Percentiles rank a stretch among this genome's conserved stretches.
phyloP scores from a whole-genome alignment of 2,888 invertebrate genomes.

The Malthinus flaveolus region DNA sequence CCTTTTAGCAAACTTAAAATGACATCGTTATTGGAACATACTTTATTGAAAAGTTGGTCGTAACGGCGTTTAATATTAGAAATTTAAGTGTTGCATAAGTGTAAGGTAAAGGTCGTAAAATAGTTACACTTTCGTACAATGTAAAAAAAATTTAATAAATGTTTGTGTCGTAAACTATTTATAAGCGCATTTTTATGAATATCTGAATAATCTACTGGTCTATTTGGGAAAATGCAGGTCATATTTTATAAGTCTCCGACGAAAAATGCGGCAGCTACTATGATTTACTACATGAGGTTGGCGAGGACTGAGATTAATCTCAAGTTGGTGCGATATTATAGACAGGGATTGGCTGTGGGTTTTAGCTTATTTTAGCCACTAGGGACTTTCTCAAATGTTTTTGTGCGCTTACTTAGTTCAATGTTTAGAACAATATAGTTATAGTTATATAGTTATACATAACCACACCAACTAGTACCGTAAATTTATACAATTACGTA shows the following conservation, averaged over 20 bases:
- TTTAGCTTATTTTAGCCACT: conserved; percentile 7
- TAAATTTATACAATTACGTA: neutral
- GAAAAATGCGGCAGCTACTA: conserved; percentile 42
- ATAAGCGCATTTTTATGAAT: conserved; percentile 7
- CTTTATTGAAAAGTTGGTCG: conserved; percentile 12
- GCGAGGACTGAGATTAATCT: conserved; percentile 43
- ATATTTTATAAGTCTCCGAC: conserved; percentile 41
- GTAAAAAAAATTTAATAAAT: too few species aligned
- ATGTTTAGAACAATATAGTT: neutral
- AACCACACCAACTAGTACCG: neutral
- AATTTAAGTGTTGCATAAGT: neutral
- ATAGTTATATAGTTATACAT: neutral
- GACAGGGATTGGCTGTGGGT: conserved; percentile 26
- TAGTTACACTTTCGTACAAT: too few species aligned
- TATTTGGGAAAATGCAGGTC: conserved; percentile 44
- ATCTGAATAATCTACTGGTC: conserved; percentile 41
- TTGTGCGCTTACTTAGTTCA: neutral
- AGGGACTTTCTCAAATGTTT: conserved; percentile 7
- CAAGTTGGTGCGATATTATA: conserved; percentile 39
- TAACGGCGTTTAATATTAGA: conserved; percentile 8
- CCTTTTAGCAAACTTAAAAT: conserved; percentile 12
- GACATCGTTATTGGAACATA: conserved; percentile 14
- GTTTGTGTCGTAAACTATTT: conserved; percentile 3
- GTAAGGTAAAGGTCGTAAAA: too few species aligned
- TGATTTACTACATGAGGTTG: conserved; percentile 44